These are phyloP conservation scores for Sparidentex hasta DNA, from an alignment of 2,797 vertebrate species.

Conservation along the genomic window DNA sequence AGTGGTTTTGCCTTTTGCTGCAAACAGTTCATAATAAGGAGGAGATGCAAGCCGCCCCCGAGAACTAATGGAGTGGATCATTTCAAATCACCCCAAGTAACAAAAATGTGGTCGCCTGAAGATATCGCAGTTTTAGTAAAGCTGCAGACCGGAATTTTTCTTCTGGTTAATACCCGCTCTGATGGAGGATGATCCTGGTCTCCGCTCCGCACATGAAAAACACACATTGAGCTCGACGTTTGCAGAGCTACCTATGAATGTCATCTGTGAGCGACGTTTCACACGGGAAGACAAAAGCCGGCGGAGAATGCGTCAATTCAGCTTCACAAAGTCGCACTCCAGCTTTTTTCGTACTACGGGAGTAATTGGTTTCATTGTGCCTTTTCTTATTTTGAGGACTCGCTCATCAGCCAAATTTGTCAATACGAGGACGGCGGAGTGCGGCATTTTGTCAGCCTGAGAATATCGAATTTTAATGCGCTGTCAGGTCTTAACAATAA, in stretches of 20 bases:
- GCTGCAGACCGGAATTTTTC: background rate
- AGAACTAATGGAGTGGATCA: constrained; percentile 25
- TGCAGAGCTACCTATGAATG: constrained; percentile 33
- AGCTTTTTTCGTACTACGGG: background rate
- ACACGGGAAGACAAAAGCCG: constrained; percentile 30
- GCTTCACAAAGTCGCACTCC: constrained; percentile 3
- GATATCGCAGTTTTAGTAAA: background rate
- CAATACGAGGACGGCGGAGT: constrained; percentile 61
- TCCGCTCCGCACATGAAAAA: constrained; percentile 13
- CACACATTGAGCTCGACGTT: constrained; percentile 10
- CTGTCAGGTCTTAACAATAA: constrained; percentile 67
- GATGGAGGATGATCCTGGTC: background rate
- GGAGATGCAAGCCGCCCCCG: background rate
- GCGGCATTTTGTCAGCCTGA: constrained; percentile 60
- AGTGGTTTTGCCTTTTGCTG: constrained; percentile 6
- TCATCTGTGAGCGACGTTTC: constrained; percentile 30
- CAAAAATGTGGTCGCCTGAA: constrained; percentile 1
- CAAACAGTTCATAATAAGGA: constrained; percentile 23
- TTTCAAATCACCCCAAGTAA: constrained; percentile 25
- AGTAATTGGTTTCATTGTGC: constrained; percentile 34
- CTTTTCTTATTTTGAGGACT: constrained; percentile 47
- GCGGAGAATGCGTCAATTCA: constrained; percentile 15
- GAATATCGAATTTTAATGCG: constrained; percentile 52
- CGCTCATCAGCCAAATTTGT: constrained; percentile 56
- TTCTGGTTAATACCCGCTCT: constrained; percentile 15